Conservation (phyloP, 2,113 vertebrate species). For the Oncorhynchus keta region DNA sequence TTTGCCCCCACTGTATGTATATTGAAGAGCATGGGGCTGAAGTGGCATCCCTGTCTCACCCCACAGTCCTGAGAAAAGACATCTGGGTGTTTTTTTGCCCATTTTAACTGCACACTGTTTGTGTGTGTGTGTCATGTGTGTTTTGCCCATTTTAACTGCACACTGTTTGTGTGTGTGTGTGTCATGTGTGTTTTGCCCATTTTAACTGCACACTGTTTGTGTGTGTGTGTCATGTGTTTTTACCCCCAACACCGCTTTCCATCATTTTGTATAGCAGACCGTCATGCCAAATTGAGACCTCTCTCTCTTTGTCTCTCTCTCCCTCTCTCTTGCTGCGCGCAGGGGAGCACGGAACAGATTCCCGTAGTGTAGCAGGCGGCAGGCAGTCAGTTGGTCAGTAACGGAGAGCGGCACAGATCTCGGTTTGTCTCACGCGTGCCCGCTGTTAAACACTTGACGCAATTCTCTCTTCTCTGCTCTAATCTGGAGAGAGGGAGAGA, state of each 20-base stretch:
- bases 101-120: conserved; percentile 15
- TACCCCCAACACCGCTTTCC: too few relatives aligned
- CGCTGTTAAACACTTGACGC: conserved; percentile 65
- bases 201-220: background rate
- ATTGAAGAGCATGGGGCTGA: too few relatives aligned
- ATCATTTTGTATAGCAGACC: too few relatives aligned
- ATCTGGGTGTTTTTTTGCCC: too few relatives aligned
- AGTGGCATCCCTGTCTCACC: too few relatives aligned
- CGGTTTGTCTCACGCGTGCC: conserved; percentile 40
- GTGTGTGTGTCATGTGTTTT: background rate
- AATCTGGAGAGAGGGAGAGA: conserved; percentile 53
- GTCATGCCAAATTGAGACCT: too few relatives aligned
- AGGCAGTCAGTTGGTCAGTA: conserved; percentile 53
- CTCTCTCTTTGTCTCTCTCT: background rate
- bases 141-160: too few relatives aligned
- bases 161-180: conserved; percentile 5
- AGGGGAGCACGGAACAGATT: conserved; percentile 18
- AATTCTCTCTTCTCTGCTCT: conserved; percentile 57
- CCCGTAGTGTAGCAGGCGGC: conserved; percentile 52
- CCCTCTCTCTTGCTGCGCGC: background rate
- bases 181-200: too few relatives aligned
- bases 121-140: background rate
- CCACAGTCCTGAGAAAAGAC: too few relatives aligned
- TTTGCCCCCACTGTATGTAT: too few relatives aligned
- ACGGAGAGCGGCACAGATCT: conserved; percentile 45